Evolutionary conservation across 2,888 invertebrate genomes (phyloP), one percentile per base, ranked within the genome.

Genomic region (Helleia helle): DNA sequence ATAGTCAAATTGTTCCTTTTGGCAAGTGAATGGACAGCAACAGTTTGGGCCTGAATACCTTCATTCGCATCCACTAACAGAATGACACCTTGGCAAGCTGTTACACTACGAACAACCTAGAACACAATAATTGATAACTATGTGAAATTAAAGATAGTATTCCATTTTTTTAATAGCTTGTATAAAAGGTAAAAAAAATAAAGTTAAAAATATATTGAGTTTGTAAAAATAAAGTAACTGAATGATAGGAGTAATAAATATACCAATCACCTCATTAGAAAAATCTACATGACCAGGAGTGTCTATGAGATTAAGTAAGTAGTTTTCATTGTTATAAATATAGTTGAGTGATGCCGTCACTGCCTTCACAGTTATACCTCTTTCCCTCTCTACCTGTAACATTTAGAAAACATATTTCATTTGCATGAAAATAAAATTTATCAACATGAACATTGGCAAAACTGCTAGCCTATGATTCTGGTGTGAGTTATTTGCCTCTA

Each of bases 271-370:
- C 87, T 99, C 98, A 83, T 95, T 96, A 9, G 94, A 91, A 73
- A 99, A 99, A 73, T 99, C 99, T 0, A 98, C 98, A 87, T 99
- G 99, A 1, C 99, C 97, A 3, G 99, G 99, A 11, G 99, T 99
- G 70, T 99, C 99, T 56, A 99, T 97, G 14, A 99, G 87, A 74
- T 99, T 99, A 1, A 99, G 84, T 18, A 97, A 84, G 76, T 95
- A 97, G 13, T 87, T 73, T 57, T 90, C 79, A 40, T 88, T 89
- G 15, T 89, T 85, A 57, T 91, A 89, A 14, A 85, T 86, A 64
- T 95, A 93, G 47, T 93, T 87, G 47, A 99, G 84, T 1, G 97
- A 95, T 3, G 93, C 97, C 22, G 96, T 95, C 60, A 99, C 98
- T 6, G 99, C 99, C 80, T 99, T 99, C 0, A 99, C 98, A 4